phyloP scores from a whole-genome alignment of 2,888 invertebrate genomes.

The Diaprepes abbreviatus region DNA sequence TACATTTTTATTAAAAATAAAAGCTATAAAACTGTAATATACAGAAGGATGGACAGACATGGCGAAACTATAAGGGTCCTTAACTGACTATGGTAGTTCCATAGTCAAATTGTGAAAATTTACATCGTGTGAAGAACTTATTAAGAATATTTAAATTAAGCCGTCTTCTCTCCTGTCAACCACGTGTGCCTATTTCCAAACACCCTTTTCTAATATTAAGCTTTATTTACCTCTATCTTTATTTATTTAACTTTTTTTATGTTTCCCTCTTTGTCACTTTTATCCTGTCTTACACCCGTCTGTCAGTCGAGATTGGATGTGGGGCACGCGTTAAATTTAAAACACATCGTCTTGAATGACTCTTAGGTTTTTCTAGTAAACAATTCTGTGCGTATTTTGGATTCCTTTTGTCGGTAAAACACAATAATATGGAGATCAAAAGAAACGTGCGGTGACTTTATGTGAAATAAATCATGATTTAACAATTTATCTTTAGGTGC shows the following conservation, averaged over 20 bases:
- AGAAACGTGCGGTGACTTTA: conserved; percentile 29
- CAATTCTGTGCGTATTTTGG: conserved; percentile 45
- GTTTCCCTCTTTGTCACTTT: conserved; percentile 23
- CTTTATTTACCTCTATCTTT: conserved; percentile 22
- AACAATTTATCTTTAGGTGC: conserved; percentile 1
- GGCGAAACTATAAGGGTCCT: too few species aligned
- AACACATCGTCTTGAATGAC: conserved; percentile 43
- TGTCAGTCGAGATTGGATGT: conserved; percentile 34
- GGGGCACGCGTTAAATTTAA: conserved; percentile 44
- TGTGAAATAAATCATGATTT: conserved; percentile 18
- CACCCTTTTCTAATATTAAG: conserved; percentile 21
- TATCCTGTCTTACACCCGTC: conserved; percentile 24
- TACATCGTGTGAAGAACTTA: not conserved
- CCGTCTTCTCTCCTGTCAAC: conserved; percentile 1
- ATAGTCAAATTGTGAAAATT: too few species aligned
- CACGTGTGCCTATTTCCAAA: conserved; percentile 12
- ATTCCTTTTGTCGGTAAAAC: conserved; percentile 41
- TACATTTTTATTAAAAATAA: too few species aligned
- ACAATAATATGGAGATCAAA: conserved; percentile 34
- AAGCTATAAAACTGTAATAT: too few species aligned
- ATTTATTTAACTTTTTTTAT: conserved; percentile 17
- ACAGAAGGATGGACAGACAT: too few species aligned
- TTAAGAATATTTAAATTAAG: conserved; percentile 16
- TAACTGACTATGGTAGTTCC: too few species aligned
- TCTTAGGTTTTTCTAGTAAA: conserved; percentile 43